These are phyloP conservation scores for Fragum sueziense DNA, from an alignment of 2,888 invertebrate genomes.

Conservation along the genomic window DNA sequence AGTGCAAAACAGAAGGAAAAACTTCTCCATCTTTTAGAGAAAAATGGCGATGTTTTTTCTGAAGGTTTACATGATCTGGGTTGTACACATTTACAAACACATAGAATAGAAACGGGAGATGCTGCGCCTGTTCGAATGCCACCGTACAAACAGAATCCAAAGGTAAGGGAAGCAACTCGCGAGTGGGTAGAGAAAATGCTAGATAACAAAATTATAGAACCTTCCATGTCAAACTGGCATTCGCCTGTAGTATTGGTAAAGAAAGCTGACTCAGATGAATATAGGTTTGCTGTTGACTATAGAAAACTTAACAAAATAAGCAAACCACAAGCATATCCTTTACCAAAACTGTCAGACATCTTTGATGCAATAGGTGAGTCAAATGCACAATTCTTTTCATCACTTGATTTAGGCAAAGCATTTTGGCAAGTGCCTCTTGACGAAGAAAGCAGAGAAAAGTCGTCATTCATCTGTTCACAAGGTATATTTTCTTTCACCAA, in stretches of 20 bases:
- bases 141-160: slow-evolving; percentile 16
- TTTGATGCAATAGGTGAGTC: no score
- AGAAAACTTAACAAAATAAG: no score
- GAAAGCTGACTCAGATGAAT: background rate
- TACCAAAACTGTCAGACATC: slow-evolving; percentile 54
- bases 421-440: background rate
- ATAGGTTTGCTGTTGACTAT: slow-evolving; percentile 43
- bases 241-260: background rate
- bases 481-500: no score
- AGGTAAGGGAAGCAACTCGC: background rate
- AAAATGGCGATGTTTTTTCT: slow-evolving; percentile 50
- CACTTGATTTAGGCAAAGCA: no score
- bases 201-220: slow-evolving; percentile 1
- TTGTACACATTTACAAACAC: slow-evolving; percentile 37
- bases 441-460: slow-evolving; percentile 12
- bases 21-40: slow-evolving; percentile 22
- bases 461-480: no score
- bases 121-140: slow-evolving; percentile 37
- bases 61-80: slow-evolving; percentile 46
- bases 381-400: no score
- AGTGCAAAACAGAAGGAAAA: background rate
- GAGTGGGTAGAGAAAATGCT: background rate
- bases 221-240: background rate
- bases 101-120: slow-evolving; percentile 37
- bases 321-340: slow-evolving; percentile 47